Conservation (phyloP, 2,888 invertebrate species). For the Calameuta filiformis region DNA sequence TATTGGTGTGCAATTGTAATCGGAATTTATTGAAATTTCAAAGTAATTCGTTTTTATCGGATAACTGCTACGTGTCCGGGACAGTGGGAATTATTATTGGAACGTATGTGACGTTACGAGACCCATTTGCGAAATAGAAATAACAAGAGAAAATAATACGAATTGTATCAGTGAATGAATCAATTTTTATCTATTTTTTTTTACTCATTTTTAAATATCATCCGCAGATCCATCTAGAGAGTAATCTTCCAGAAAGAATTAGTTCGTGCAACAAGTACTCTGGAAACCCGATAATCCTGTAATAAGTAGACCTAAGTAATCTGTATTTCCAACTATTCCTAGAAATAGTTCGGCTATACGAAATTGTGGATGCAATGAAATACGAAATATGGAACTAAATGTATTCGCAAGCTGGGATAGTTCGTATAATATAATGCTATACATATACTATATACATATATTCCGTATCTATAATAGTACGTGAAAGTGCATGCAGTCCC, state of each 20-base stretch:
- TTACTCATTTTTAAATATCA: neutral
- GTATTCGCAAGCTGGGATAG: neutral
- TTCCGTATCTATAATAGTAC: neutral
- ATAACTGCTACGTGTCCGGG: neutral
- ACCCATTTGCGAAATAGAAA: neutral
- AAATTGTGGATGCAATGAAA: neutral
- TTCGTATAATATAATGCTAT: neutral
- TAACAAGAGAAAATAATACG: neutral
- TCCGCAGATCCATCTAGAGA: neutral
- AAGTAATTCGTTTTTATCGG: slow-evolving; percentile 28
- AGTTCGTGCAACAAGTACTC: neutral
- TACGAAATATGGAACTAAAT: neutral
- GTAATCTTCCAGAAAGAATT: neutral
- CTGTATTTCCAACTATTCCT: neutral
- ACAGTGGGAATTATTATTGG: neutral
- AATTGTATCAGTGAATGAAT: neutral
- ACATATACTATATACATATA: neutral
- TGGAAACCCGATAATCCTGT: neutral
- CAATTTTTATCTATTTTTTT: neutral
- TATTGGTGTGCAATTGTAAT: slow-evolving; percentile 29
- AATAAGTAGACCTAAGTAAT: neutral
- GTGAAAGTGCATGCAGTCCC: neutral
- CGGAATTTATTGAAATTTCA: slow-evolving; percentile 35
- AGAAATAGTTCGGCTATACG: neutral
- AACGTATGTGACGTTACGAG: neutral